Evolutionary conservation across 2,113 vertebrate genomes (phyloP).

Genomic region (Glareola pratincola): DNA sequence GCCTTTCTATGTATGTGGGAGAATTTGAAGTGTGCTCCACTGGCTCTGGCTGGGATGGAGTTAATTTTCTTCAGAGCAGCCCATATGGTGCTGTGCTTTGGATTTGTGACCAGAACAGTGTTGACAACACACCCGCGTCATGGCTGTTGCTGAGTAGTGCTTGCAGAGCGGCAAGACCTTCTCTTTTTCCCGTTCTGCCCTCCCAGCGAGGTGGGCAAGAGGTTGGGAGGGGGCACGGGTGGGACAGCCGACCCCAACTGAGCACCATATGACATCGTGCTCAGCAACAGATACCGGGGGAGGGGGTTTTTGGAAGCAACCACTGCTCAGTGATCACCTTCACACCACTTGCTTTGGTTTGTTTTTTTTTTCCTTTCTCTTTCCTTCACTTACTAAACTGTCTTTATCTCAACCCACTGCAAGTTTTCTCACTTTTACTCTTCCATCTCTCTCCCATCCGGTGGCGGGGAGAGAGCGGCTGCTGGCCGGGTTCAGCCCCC

Average conservation of each 20-base stretch:
- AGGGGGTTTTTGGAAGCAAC: background rate
- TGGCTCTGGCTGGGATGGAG: background rate
- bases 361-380: background rate
- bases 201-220: background rate
- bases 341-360: background rate
- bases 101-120: background rate
- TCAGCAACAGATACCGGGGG: background rate
- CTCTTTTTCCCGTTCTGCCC: background rate
- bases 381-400: background rate
- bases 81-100: background rate
- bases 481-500: fast-evolving
- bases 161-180: background rate
- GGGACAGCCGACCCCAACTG: background rate
- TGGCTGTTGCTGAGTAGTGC: background rate
- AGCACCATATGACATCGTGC: background rate
- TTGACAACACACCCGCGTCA: background rate
- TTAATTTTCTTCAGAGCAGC: background rate
- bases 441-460: background rate
- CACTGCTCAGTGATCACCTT: background rate
- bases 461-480: fast-evolving
- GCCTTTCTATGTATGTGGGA: background rate
- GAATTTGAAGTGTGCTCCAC: background rate
- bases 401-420: background rate
- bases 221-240: background rate
- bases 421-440: background rate